These are phyloP conservation scores for Cheilosia vulpina DNA, from an alignment of 2,888 invertebrate genomes.

Conservation along the genomic window DNA sequence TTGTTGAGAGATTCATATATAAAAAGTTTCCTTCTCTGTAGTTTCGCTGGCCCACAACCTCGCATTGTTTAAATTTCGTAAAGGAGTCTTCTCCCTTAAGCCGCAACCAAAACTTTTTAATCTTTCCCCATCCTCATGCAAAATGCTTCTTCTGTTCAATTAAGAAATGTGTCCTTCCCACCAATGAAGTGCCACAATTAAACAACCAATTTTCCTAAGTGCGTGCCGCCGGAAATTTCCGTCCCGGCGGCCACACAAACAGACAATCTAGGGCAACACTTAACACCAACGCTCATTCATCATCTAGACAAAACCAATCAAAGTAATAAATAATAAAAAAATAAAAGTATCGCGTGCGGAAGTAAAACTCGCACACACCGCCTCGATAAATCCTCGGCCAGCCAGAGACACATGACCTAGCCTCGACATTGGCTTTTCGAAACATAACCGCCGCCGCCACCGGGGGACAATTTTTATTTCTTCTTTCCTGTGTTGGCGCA, in stretches of 20 bases:
- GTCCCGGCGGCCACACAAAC: neutral
- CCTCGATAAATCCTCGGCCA: slow-evolving; percentile 43
- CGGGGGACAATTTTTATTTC: slow-evolving; percentile 44
- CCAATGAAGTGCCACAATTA: no score
- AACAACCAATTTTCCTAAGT: no score
- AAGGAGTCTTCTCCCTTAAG: no score
- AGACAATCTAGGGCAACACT: neutral
- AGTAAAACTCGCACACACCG: slow-evolving; percentile 41
- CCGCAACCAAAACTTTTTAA: no score
- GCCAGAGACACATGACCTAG: slow-evolving; percentile 26
- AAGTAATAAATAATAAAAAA: slow-evolving; percentile 55
- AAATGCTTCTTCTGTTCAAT: no score
- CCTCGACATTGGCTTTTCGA: slow-evolving; percentile 4
- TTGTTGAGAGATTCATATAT: no score
- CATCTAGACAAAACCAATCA: slow-evolving; percentile 11
- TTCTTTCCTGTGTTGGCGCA: neutral
- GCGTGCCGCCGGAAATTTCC: neutral
- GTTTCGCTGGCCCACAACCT: no score
- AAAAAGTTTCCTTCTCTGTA: no score
- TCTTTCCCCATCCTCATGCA: no score
- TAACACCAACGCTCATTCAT: slow-evolving; percentile 11
- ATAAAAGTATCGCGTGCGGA: slow-evolving; percentile 46
- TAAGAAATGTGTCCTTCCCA: no score
- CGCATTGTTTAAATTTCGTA: no score
- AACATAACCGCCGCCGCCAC: neutral